Evolutionary conservation across 2,113 vertebrate genomes (phyloP).

Genomic region (Sialia sialis): DNA sequence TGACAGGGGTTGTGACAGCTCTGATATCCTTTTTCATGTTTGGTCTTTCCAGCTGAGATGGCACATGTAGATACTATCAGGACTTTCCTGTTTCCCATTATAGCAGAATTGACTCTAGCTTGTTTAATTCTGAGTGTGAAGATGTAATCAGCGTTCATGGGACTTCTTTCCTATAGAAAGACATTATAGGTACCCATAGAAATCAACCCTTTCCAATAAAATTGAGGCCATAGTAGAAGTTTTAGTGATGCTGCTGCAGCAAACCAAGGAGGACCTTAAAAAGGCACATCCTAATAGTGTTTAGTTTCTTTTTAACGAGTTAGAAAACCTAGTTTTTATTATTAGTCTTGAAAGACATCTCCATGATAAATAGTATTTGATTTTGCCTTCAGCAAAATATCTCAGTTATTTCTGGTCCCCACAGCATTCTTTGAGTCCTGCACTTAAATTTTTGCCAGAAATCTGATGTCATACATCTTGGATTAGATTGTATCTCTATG

Average conservation of each 20-base stretch:
- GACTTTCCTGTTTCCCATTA: neutral
- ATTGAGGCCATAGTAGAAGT: neutral
- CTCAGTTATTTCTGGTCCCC: neutral
- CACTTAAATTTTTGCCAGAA: neutral
- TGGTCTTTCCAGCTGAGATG: neutral
- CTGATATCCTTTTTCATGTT: slow-evolving; percentile 89
- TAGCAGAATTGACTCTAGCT: neutral
- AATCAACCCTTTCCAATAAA: neutral
- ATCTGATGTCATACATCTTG: neutral
- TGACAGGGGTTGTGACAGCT: slow-evolving; percentile 92
- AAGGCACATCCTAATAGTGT: neutral
- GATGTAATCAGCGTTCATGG: neutral
- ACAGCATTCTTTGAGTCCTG: neutral
- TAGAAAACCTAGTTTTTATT: neutral
- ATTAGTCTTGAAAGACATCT: neutral
- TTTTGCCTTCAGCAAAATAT: neutral
- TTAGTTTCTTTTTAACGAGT: neutral
- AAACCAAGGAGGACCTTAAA: neutral
- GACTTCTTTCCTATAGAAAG: neutral
- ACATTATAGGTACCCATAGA: neutral
- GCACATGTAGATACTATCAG: neutral
- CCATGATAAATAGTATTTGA: neutral
- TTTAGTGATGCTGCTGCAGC: neutral
- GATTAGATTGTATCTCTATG: neutral
- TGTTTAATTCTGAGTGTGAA: neutral